Evolutionary conservation across 2,113 vertebrate species (phyloP).

Genomic region (Cephalopterus ornatus): DNA sequence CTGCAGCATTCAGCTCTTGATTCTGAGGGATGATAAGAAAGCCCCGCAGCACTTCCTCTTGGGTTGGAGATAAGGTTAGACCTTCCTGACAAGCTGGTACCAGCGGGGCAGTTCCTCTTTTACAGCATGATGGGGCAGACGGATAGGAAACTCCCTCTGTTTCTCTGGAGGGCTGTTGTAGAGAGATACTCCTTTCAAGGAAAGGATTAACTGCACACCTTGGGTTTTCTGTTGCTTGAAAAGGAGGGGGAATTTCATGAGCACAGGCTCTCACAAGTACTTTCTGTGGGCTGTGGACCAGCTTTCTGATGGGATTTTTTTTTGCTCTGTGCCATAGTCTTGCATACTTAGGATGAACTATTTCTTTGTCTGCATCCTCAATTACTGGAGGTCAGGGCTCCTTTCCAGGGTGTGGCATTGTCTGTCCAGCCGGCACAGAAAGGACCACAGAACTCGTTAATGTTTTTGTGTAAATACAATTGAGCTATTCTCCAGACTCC

Average conservation of each 20-base stretch:
- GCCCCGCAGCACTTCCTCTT: background rate
- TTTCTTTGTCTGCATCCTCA: conserved; percentile 18
- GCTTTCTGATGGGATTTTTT: background rate
- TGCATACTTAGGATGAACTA: background rate
- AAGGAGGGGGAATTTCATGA: background rate
- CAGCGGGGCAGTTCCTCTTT: background rate
- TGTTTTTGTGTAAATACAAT: background rate
- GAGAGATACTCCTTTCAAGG: background rate
- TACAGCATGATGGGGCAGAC: background rate
- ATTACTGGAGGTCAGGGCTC: conserved; percentile 2
- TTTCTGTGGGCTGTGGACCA: background rate
- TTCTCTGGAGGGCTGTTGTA: background rate
- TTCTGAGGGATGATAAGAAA: background rate
- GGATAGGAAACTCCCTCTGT: background rate
- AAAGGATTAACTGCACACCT: background rate
- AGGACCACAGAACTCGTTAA: background rate
- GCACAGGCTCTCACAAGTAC: background rate
- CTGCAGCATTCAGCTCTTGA: background rate
- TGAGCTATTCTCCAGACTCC: background rate
- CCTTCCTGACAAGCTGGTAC: background rate
- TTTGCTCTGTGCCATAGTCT: background rate
- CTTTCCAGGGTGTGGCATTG: background rate
- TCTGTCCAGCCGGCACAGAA: background rate
- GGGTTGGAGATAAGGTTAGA: background rate
- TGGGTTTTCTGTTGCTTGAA: background rate